phyloP scores from a whole-genome alignment of 2,797 vertebrate genomes.

The Australoheros facetus region DNA sequence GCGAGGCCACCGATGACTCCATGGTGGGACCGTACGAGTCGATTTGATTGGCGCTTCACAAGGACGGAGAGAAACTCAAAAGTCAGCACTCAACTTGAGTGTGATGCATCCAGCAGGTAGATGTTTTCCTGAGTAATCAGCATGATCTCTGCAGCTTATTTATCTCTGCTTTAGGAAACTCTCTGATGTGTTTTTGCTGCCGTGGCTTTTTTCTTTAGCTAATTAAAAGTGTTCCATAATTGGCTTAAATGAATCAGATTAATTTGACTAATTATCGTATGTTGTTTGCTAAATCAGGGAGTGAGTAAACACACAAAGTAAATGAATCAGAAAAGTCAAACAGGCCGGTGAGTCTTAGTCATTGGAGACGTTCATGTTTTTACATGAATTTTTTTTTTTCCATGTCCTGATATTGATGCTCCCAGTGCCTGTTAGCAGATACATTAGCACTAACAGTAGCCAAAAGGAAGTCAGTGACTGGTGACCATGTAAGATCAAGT shows the following conservation, averaged over 20 bases:
- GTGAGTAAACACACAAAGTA: not conserved
- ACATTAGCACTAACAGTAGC: not conserved
- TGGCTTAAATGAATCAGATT: constrained; percentile 34
- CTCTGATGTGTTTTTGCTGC: not conserved
- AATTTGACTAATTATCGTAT: constrained; percentile 19
- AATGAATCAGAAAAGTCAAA: not conserved
- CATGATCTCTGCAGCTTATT: not conserved
- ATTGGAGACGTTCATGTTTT: fast-evolving
- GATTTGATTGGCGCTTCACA: constrained; percentile 10
- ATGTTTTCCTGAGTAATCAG: not conserved
- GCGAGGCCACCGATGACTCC: constrained; percentile 16
- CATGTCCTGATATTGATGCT: not conserved
- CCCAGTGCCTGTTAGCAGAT: not conserved
- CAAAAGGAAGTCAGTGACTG: not conserved
- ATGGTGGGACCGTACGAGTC: not conserved
- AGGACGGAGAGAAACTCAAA: not conserved
- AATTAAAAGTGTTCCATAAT: constrained; percentile 25
- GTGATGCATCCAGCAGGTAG: not conserved
- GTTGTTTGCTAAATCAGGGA: not conserved
- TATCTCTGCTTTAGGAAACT: not conserved
- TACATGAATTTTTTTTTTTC: not conserved
- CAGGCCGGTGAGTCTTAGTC: not conserved
- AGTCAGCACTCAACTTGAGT: not conserved
- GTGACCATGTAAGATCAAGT: fast-evolving
- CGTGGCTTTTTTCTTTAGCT: not conserved